These are phyloP conservation scores for Brachionus plicatilis DNA, from an alignment of 1,140 invertebrate species.

Conservation along the genomic window DNA sequence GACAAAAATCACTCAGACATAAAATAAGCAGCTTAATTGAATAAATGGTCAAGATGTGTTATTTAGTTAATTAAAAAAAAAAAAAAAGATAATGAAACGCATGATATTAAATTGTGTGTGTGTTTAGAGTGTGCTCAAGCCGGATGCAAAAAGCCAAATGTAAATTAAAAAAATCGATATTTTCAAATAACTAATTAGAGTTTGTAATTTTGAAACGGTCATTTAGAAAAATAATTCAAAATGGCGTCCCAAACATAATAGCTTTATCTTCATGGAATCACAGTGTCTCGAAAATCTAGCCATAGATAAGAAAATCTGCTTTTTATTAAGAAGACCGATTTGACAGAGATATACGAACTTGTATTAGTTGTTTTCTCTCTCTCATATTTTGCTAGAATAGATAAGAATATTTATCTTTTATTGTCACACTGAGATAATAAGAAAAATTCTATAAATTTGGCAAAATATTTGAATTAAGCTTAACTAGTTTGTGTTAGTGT, in stretches of 20 bases:
- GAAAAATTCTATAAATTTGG: not conserved
- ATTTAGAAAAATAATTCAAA: slow-evolving; percentile 4
- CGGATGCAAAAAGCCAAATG: not conserved
- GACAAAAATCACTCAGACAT: no score
- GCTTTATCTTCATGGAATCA: not conserved
- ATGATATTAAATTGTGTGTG: not conserved
- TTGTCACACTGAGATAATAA: slow-evolving; percentile 28
- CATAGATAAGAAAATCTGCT: slow-evolving; percentile 7
- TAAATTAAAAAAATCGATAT: not conserved
- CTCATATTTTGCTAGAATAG: not conserved
- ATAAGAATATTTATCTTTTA: not conserved
- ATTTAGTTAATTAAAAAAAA: no score
- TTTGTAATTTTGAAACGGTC: not conserved
- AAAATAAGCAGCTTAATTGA: no score
- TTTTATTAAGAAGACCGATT: not conserved
- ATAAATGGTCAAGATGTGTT: no score
- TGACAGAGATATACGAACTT: slow-evolving; percentile 4
- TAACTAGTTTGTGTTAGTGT: not conserved
- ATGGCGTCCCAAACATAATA: not conserved
- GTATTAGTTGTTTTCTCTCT: not conserved
- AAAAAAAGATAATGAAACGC: not conserved
- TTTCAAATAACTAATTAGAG: not conserved
- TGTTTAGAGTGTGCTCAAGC: not conserved
- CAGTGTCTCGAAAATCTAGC: slow-evolving; percentile 5
- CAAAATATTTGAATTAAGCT: slow-evolving; percentile 16